Evolutionary conservation across 2,113 vertebrate genomes (phyloP).

Genomic region (Microcebus lehilahytsara): DNA sequence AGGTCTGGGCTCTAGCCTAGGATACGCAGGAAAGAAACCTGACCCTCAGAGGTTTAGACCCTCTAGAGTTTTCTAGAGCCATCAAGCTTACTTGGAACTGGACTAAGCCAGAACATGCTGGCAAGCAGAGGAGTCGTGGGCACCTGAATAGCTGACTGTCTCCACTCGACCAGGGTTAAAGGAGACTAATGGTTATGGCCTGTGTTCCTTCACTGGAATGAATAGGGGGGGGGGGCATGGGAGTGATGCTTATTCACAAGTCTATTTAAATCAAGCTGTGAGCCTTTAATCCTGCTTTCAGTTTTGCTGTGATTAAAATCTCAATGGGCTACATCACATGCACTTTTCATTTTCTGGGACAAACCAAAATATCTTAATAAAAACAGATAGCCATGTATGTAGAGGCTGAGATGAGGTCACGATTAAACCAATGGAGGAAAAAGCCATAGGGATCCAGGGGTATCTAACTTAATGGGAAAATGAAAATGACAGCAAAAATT

Average conservation of each 20-base stretch:
- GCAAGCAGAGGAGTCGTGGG: not conserved
- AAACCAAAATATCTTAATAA: slow-evolving; percentile 46
- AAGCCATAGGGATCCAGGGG: not conserved
- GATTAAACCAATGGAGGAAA: not conserved
- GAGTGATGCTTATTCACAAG: not conserved
- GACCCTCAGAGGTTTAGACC: not conserved
- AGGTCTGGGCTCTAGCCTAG: not conserved
- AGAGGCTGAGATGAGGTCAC: not conserved
- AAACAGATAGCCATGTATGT: not conserved
- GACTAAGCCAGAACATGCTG: not conserved
- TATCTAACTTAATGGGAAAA: slow-evolving; percentile 12
- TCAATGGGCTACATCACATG: not conserved
- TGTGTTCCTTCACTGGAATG: not conserved
- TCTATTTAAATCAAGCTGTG: slow-evolving; percentile 38
- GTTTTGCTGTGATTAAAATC: slow-evolving; percentile 65
- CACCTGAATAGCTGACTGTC: not conserved
- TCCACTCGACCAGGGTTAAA: not conserved
- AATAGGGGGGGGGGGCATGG: not conserved
- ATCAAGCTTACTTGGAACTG: not conserved
- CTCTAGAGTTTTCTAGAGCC: not conserved
- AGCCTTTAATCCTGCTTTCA: slow-evolving; percentile 8
- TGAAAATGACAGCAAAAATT: slow-evolving; percentile 27
- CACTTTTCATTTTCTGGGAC: slow-evolving; percentile 5
- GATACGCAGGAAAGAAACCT: not conserved
- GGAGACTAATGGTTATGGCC: not conserved